Evolutionary conservation across 92 coral and sea anemone species (phyloP), one percentile per base, ranked within the genome.

Genomic region (Zoanthus gigantus): DNA sequence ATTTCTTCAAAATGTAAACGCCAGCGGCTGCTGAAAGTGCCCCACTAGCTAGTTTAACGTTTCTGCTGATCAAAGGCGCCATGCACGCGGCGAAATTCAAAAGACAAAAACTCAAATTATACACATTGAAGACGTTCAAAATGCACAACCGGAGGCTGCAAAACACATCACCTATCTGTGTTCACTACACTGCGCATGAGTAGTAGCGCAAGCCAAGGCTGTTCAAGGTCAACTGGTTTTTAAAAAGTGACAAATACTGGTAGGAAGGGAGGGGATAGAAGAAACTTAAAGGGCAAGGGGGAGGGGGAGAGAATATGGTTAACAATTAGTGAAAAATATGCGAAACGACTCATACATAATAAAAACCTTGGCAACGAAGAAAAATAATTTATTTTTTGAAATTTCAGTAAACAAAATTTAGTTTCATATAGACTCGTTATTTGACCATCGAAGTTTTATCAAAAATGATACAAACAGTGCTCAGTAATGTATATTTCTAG

Each of bases 11-110:
- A 73, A 95, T 23, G 63, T 87, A 94, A 7, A 90, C 89, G 54
- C 95, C 73, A 13, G 85, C 93, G 56, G 85, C 95, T 11, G 90
- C 82, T 4, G 89, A 83, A 23, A 93, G 90, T 29, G 96, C 93
- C 10, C 91, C 83, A 50, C 93, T 91, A 29, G 93, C 92, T 74
- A 90, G 17, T 78, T 95, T 88, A 16, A 77, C 87, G 48, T 92
- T 87, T 83, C 69, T 93, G 79, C 84, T 92, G 37, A 93, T 79
- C 57, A 95, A 74, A 63, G 92, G 94, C 16, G 94, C 96, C 98
- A 95, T 95, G 58, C 75, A 76, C 46, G 61, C 82, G 46, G 11
- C 82, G 0, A 0, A 6, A 13, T 77, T 14, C 2, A 6, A 45
- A 30, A 23, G 37, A 74, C 15, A 30, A 50, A 54, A 32, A 34